Evolutionary conservation across 1,140 invertebrate species (phyloP).

Genomic region (Drosophila malerkotliana): DNA sequence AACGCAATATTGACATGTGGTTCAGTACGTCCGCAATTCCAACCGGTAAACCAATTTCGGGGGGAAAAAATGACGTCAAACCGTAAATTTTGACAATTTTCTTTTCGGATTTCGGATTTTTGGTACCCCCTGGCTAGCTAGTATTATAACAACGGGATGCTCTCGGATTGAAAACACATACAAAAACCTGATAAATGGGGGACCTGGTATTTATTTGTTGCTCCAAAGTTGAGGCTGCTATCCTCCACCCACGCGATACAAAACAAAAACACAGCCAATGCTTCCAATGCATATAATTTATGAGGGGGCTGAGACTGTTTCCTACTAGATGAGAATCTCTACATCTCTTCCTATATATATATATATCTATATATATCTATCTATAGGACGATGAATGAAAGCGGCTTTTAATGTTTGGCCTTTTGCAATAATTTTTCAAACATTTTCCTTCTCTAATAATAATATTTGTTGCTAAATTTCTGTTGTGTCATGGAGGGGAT

Average conservation of each 20-base stretch:
- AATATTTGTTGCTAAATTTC: no score
- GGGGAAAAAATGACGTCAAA: slow-evolving; percentile 67
- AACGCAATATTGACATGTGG: slow-evolving; percentile 80
- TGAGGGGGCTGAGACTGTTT: slow-evolving; percentile 37
- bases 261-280: slow-evolving; percentile 50
- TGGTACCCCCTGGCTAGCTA: slow-evolving; percentile 12
- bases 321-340: slow-evolving; percentile 23
- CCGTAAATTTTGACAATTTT: slow-evolving; percentile 74
- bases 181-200: slow-evolving; percentile 57
- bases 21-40: slow-evolving; percentile 14
- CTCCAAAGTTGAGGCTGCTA: slow-evolving; percentile 60
- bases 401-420: slow-evolving; percentile 40
- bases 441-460: slow-evolving; percentile 53
- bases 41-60: slow-evolving; percentile 29
- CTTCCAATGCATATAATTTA: slow-evolving; percentile 73
- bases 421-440: slow-evolving; percentile 47
- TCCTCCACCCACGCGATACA: slow-evolving; percentile 56
- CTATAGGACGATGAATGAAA: slow-evolving; percentile 63
- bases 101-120: slow-evolving; percentile 1
- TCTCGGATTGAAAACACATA: slow-evolving; percentile 70
- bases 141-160: slow-evolving; percentile 22
- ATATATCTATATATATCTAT: slow-evolving; percentile 29
- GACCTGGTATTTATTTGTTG: slow-evolving; percentile 65
- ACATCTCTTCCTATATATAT: slow-evolving; percentile 44
- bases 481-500: slow-evolving; percentile 49